Base-by-base conservation (phyloP, 92 coral and sea anemone species). In the Zoanthus sociatus region DNA sequence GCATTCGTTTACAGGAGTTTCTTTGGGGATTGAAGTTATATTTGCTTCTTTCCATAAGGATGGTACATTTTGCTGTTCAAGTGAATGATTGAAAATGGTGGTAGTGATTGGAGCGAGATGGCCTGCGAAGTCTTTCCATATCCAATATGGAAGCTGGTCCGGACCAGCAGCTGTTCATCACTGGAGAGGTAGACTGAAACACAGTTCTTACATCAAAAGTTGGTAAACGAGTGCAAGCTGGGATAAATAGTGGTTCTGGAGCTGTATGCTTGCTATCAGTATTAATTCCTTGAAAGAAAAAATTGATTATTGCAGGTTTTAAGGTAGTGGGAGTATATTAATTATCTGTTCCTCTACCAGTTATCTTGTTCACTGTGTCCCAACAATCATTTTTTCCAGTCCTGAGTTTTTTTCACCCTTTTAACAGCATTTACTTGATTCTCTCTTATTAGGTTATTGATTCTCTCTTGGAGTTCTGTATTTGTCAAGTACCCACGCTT, bases 371-470 rank as follows among this genome's bases (percentile, higher is more conserved):
- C 20, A 82, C 84, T 16, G 86, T 87, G 72, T 92, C 84, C 93
- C 95, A 92, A 91, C 95, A 90, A 37, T 53, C 88, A 78, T 88
- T 87, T 5, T 83, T 77, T 54, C 89, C 89, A 45, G 78, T 90
- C 71, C 51, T 54, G 68, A 48, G 46, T 74, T 86, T 37, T 73
- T 32, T 83, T 92, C 60, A 83, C 91, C n/a, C 75, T 61, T 3
- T 84, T 77, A 45, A 89, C 92, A 82, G 87, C 86, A 33, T 77
- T 69, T 4, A 92, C 87, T 71, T 81, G 91, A 69, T 89, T 92
- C 60, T 79, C 47, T 44, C 90, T 58, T 71, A 92, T 92, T 0
- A 85, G 86, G n/a, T 72, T 51, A 51, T 91, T 91, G 20, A 91
- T 88, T 73, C 78, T 84, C 46, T 72, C 87, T 79, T 88, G 90